Evolutionary conservation across 2,797 vertebrate species (phyloP).

Genomic region (Falco berigora): DNA sequence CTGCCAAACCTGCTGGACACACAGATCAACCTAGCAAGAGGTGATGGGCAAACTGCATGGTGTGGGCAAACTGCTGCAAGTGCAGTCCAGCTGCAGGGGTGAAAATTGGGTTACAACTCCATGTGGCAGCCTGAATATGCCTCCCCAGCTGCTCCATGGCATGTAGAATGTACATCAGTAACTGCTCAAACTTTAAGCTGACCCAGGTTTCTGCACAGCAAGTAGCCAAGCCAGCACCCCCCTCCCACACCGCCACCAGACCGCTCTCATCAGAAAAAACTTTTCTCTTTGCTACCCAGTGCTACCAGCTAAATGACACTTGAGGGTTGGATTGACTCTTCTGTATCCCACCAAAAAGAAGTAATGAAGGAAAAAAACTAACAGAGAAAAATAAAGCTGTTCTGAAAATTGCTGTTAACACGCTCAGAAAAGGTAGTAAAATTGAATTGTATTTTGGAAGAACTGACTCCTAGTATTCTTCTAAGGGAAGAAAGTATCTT

Average conservation of each 20-base stretch:
- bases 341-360: background rate
- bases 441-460: background rate
- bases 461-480: background rate
- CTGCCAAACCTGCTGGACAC: background rate
- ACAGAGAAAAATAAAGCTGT: background rate
- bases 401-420: background rate
- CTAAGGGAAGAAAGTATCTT: background rate
- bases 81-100: background rate
- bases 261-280: background rate
- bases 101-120: background rate
- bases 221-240: fast-evolving
- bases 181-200: background rate
- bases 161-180: background rate
- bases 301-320: background rate
- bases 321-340: background rate
- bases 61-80: fast-evolving
- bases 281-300: background rate
- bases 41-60: background rate
- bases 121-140: background rate
- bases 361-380: background rate
- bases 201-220: background rate
- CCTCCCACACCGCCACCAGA: background rate
- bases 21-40: background rate
- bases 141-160: background rate
- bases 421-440: background rate